Percentiles rank a stretch among this genome's conserved stretches.
These are phyloP conservation scores for Colossoma macropomum DNA, from an alignment of 2,113 vertebrate species.

Conservation along the genomic window DNA sequence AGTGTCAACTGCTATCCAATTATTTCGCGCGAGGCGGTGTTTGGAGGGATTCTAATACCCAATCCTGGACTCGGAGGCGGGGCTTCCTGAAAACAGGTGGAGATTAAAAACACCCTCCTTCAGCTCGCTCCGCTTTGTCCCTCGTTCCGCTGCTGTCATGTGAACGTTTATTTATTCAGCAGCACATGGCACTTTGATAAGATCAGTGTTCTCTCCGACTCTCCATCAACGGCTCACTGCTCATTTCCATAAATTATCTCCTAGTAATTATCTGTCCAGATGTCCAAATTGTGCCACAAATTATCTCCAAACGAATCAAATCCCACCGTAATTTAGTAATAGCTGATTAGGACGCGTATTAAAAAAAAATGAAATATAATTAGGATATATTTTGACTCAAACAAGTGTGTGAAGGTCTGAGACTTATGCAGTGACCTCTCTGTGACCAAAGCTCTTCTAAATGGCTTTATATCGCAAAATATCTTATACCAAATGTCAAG, in stretches of 20 bases:
- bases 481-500: background rate
- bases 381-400: conserved; percentile 83
- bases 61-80: background rate
- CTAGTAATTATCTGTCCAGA: conserved; percentile 92
- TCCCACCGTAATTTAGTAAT: conserved; percentile 91
- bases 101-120: background rate
- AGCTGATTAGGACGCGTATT: conserved; percentile 87
- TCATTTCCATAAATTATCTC: conserved; percentile 96
- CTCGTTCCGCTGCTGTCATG: conserved; percentile 50
- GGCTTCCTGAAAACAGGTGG: background rate
- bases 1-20: background rate
- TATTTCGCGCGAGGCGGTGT: background rate
- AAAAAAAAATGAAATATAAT: conserved; percentile 82
- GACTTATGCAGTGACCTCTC: background rate
- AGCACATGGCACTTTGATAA: conserved; percentile 71
- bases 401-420: conserved; percentile 71
- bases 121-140: conserved; percentile 36
- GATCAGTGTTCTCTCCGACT: conserved; percentile 64
- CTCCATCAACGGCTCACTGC: conserved; percentile 81
- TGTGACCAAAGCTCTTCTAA: background rate
- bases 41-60: background rate
- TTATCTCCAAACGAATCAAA: conserved; percentile 88
- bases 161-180: conserved; percentile 76
- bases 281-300: conserved; percentile 91
- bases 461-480: background rate